Conservation (phyloP, 2,888 invertebrate genomes). For the Lochmaea crataegi region DNA sequence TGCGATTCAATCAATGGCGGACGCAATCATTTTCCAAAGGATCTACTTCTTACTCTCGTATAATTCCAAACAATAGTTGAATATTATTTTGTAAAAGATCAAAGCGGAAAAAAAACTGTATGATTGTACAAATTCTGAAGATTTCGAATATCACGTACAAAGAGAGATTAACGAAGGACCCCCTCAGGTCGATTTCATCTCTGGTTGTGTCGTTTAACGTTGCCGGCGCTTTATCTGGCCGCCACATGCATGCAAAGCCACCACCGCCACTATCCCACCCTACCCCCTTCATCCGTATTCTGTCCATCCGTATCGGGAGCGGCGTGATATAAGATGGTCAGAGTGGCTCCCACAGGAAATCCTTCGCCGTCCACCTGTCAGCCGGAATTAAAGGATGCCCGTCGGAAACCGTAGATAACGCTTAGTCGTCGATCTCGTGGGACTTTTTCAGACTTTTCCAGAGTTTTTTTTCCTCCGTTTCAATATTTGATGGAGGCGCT, state of each 20-base stretch:
- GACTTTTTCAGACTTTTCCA: slow-evolving; percentile 47
- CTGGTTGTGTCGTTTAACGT: slow-evolving; percentile 57
- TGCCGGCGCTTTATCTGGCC: slow-evolving; percentile 60
- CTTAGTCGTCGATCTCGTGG: slow-evolving; percentile 57
- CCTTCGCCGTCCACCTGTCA: slow-evolving; percentile 67
- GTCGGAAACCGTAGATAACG: slow-evolving; percentile 63
- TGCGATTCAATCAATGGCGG: too few relatives aligned
- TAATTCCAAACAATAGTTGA: neutral
- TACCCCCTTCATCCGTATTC: slow-evolving; percentile 38
- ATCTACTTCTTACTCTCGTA: too few relatives aligned
- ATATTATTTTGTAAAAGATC: neutral
- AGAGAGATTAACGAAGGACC: slow-evolving; percentile 54
- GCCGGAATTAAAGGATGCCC: slow-evolving; percentile 70
- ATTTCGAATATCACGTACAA: slow-evolving; percentile 53
- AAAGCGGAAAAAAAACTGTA: neutral
- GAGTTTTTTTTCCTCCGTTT: slow-evolving; percentile 58
- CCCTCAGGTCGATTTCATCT: slow-evolving; percentile 57
- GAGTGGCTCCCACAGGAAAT: slow-evolving; percentile 62
- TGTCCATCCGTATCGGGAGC: slow-evolving; percentile 58
- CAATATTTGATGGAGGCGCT: slow-evolving; percentile 63
- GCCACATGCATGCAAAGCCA: slow-evolving; percentile 67
- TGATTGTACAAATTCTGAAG: slow-evolving; percentile 9
- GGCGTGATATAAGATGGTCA: slow-evolving; percentile 61
- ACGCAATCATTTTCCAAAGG: too few relatives aligned
- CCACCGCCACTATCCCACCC: slow-evolving; percentile 66